Evolutionary conservation across 2,888 invertebrate genomes (phyloP).

Genomic region (Plagiodera versicolora): DNA sequence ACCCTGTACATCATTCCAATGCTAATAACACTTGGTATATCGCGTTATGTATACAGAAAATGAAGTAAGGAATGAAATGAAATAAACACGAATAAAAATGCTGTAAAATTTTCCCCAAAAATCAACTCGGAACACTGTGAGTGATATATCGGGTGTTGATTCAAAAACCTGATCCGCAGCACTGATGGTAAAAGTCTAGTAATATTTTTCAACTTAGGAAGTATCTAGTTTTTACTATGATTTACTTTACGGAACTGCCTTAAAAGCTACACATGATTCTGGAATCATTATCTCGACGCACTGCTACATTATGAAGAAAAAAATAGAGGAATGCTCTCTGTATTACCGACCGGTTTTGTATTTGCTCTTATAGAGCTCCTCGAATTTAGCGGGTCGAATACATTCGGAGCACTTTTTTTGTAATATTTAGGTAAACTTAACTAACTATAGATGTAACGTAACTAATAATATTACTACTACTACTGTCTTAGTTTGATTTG

Average conservation of each 20-base stretch:
- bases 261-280: slow-evolving; percentile 7
- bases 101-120: no score
- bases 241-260: slow-evolving; percentile 13
- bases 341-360: slow-evolving; percentile 6
- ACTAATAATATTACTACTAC: background rate
- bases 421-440: background rate
- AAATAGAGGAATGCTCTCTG: slow-evolving; percentile 3
- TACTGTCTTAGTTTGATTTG: background rate
- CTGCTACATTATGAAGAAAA: background rate
- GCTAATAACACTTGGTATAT: no score
- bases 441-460: no score
- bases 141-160: no score
- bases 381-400: slow-evolving; percentile 22
- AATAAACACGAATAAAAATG: no score
- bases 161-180: no score
- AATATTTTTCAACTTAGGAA: background rate
- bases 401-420: slow-evolving; percentile 15
- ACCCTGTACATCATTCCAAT: background rate
- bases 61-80: no score
- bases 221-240: background rate
- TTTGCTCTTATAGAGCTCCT: slow-evolving; percentile 23
- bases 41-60: no score
- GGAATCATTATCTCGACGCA: slow-evolving; percentile 6
- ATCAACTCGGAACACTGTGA: no score
- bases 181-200: no score